Evolutionary conservation across 2,797 vertebrate species (phyloP), one percentile per base, ranked within the genome.

Genomic region (Helostoma temminkii): DNA sequence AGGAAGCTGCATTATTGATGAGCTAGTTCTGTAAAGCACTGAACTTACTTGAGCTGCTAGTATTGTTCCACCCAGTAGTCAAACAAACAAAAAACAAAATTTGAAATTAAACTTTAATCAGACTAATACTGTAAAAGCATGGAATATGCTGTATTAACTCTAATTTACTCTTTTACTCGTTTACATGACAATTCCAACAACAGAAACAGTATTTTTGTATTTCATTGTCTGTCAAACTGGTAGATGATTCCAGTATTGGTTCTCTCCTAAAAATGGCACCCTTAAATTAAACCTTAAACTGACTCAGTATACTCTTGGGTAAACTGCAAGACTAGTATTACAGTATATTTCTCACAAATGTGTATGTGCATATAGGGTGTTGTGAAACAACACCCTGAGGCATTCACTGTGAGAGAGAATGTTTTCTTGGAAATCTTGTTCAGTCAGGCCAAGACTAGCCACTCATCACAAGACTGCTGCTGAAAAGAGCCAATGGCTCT

Each of bases 1-100:
- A 7, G 77, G 83, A 78, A 74, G 66, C 71, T 93, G 79, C 79
- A 92, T 91, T 88, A 92, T 91, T 88, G 63, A 92, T 80, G 49
- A 5, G 25, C 66, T 73, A 52, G 74, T 88, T 66, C 82, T 88
- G 84, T 87, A 82, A 82, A 90, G 76, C 80, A 78, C 36, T 83
- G 62, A 82, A 85, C 80, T 77, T 72, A 71, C 63, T 81, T 30
- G 5, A 81, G 76, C 74, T 70, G 59, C 76, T 43, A 42, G 79
- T 70, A 79, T 82, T 49, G 9, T 67, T 82, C 85, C 58, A 80
- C 72, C 59, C 15, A 16, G 71, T 62, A 67, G 70, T 60, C 47
- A 42, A 66, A 79, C 42, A 21, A 85, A n/a, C n/a, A n/a, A n/a
- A n/a, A 81, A 83, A 73, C 83, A 73, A 77, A 88, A 77, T 57